Evolutionary conservation across 2,113 vertebrate genomes (phyloP), one percentile per base, ranked within the genome.

Genomic region (Heterotis niloticus): DNA sequence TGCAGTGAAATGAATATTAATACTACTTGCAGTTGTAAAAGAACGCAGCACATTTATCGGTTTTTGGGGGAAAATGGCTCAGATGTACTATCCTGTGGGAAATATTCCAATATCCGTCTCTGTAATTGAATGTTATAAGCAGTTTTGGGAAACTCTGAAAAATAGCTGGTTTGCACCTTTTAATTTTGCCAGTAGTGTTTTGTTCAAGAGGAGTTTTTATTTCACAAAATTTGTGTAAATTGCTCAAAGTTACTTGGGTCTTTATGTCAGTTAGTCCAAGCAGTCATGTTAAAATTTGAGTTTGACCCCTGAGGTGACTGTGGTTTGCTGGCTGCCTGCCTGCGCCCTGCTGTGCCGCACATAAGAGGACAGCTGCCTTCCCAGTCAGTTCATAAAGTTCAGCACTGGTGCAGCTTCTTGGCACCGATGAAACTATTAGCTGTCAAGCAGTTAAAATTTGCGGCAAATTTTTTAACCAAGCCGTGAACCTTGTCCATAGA

Each of bases 361-460:
- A 54, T 78, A 65, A n/a, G 68, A 78, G 56, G 68, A 66, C 23
- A 71, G 54, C 77, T 44, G 56, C 52, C 18, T 34, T 28, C 59
- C 54, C 77, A 62, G 54, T 66, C 20, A 67, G 23, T 52, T 17
- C 54, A 5, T 70, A 59, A 71, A 23, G 34, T 13, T 75, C 9
- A 23, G 54, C 51, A 56, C 10, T 34, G 34, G 29, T 77, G 34
- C 60, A 20, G 52, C 29, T 71, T 52, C 44, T 20, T 44, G 52
- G 18, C 34, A 75, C 28, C 11, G 59, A 59, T 29, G 26, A 28
- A 28, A 62, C 29, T 24, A 62, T 62, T n/a, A 26, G 18, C 56
- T 26, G 23, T 72, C 69, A 23, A 4, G 29, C 18, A 34, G 26
- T 75, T 62, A 34, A n/a, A 11, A 23, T 9, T 66, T n/a, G 4